A percentile compares a stretch with the other conserved stretches of the same genome.
These are phyloP conservation scores for Penaeus indicus DNA, from an alignment of 1,140 invertebrate species.

Conservation along the genomic window DNA sequence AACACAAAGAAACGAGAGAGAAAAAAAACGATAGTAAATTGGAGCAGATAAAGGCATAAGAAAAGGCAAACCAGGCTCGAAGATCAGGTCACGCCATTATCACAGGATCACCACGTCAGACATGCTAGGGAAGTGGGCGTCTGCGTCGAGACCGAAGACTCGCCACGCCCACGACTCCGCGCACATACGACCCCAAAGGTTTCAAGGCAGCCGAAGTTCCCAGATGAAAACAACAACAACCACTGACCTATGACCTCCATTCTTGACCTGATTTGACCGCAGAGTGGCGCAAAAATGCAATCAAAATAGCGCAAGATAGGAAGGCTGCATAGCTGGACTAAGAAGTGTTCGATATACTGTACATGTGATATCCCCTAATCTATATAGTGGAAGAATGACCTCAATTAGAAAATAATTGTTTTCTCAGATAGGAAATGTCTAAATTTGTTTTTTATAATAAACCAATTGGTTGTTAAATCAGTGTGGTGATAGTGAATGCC, in stretches of 20 bases:
- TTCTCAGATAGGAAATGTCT: constrained; percentile 34
- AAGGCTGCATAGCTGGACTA: constrained; percentile 52
- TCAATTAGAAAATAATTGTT: constrained; percentile 32
- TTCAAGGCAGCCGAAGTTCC: too few relatives aligned
- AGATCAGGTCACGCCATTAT: too few relatives aligned
- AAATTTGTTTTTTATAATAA: constrained; percentile 40
- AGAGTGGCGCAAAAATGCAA: constrained; percentile 44
- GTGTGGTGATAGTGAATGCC: constrained; percentile 51
- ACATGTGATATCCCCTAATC: constrained; percentile 53
- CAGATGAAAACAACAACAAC: background rate
- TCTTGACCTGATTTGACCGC: constrained; percentile 45
- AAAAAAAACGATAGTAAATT: too few relatives aligned
- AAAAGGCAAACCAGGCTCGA: too few relatives aligned
- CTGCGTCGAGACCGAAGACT: too few relatives aligned
- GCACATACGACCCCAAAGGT: too few relatives aligned
- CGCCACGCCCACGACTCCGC: too few relatives aligned
- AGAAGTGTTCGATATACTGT: constrained; percentile 55
- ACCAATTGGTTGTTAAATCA: constrained; percentile 41
- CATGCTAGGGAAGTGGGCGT: too few relatives aligned
- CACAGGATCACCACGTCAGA: too few relatives aligned
- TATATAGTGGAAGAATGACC: constrained; percentile 51
- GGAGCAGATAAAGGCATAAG: too few relatives aligned
- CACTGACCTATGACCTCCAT: constrained; percentile 18
- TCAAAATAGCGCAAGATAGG: constrained; percentile 52
- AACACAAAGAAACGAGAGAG: too few relatives aligned